Percentiles rank a stretch among this genome's conserved stretches.
These are phyloP conservation scores for Drosophila birchii DNA, from an alignment of 2,888 invertebrate species.

Conservation along the genomic window DNA sequence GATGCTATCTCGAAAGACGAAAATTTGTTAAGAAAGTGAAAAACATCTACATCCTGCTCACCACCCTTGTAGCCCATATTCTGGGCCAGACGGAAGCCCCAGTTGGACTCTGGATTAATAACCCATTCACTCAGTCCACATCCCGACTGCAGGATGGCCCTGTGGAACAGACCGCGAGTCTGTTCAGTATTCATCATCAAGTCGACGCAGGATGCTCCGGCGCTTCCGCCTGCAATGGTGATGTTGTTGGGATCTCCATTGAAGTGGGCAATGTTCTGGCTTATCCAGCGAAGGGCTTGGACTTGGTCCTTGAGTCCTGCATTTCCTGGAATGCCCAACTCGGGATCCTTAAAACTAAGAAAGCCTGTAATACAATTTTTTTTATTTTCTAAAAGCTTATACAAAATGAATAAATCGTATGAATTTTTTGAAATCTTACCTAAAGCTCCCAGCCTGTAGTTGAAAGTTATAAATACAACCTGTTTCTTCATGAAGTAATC, in stretches of 20 bases:
- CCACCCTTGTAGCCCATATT: slow-evolving; percentile 81
- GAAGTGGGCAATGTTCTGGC: slow-evolving; percentile 85
- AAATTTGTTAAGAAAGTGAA: slow-evolving; percentile 60
- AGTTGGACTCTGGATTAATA: slow-evolving; percentile 65
- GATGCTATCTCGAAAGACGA: slow-evolving; percentile 57
- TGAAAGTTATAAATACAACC: slow-evolving; percentile 68
- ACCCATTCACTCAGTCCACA: slow-evolving; percentile 80
- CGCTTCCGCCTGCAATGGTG: slow-evolving; percentile 86
- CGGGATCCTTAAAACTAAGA: slow-evolving; percentile 84
- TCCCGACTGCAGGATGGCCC: slow-evolving; percentile 83
- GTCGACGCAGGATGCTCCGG: slow-evolving; percentile 85
- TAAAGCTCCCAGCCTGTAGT: slow-evolving; percentile 85
- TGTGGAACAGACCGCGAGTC: slow-evolving; percentile 84
- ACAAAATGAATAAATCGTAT: slow-evolving; percentile 53
- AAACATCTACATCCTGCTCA: slow-evolving; percentile 78
- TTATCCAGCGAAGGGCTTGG: slow-evolving; percentile 85
- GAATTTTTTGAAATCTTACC: slow-evolving; percentile 61
- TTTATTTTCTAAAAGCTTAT: too few relatives aligned
- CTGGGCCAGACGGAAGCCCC: slow-evolving; percentile 79
- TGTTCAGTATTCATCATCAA: slow-evolving; percentile 85
- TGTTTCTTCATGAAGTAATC: slow-evolving; percentile 85
- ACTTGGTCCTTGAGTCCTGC: slow-evolving; percentile 86
- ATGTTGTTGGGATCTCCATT: slow-evolving; percentile 85
- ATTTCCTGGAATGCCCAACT: slow-evolving; percentile 86
- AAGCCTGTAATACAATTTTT: slow-evolving; percentile 83